Base-by-base conservation (phyloP, 2,797 vertebrate species). In the Lepidocolaptes lacrymiger region DNA sequence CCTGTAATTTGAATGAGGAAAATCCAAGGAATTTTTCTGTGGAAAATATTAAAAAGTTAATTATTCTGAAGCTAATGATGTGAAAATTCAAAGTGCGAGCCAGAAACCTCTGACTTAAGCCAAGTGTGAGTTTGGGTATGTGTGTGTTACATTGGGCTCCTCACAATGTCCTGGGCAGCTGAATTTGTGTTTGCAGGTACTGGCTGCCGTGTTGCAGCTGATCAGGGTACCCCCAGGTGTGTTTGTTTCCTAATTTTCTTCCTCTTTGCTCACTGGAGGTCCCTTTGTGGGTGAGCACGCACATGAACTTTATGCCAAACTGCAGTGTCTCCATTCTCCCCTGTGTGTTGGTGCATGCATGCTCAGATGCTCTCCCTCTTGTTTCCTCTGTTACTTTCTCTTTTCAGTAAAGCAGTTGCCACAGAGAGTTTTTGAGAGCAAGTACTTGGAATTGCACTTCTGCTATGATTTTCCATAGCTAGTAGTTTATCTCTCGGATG, bases 371-470 rank as follows among this genome's bases (percentile, higher is more conserved):
- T 26, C 80, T 66, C 41, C 68, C 41, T 68, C 27, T 58, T 2
- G 0, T 62, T 88, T 89, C 15, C 24, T 18, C 32, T 34, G 20
- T 46, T 72, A 49, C 46, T 15, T 44, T 83, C 62, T 74, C 26
- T 79, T 73, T 73, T 68, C 34, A 61, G 22, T 48, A 43, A 23
- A 67, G 43, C 52, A 41, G 61, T 54, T 58, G 32, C 52, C 26
- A 71, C 22, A 44, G 62, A 62, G 19, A 62, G 30, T 24, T 92
- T 93, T 77, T 74, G n/a, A 80, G 72, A 19, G 1, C n/a, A 71
- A 83, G 20, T 77, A 43, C 43, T 62, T 86, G 41, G 68, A 88
- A 91, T 91, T 94, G n/a, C 34, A 51, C n/a, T 87, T 92, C 46
- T 88, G 36, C 64, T 72, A 20, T 51, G 46, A 73, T 94, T 94